These are phyloP conservation scores for Pitta sordida DNA, from an alignment of 2,113 vertebrate genomes.

Conservation along the genomic window DNA sequence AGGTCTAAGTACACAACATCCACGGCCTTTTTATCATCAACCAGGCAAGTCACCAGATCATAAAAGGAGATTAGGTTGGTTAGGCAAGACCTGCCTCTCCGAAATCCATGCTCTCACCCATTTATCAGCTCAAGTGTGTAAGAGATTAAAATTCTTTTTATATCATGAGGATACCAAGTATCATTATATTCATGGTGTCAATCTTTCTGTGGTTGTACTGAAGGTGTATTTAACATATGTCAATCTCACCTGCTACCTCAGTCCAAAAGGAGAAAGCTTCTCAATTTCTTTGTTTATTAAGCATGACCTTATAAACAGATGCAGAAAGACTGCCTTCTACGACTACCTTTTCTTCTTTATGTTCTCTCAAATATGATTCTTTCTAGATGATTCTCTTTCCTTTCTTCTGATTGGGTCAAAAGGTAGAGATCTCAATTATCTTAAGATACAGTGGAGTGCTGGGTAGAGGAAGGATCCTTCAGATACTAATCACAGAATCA, in stretches of 20 bases:
- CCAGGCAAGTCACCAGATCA: no score
- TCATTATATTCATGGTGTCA: background rate
- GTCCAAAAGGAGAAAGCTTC: background rate
- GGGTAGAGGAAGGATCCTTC: background rate
- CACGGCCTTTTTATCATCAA: no score
- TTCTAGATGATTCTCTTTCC: background rate
- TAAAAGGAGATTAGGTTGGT: no score
- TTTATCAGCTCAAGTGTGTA: background rate
- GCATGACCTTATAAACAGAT: background rate
- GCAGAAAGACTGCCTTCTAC: background rate
- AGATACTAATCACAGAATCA: no score
- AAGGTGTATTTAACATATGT: background rate
- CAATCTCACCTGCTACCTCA: background rate
- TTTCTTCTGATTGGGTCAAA: background rate
- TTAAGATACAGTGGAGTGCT: background rate
- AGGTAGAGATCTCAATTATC: background rate
- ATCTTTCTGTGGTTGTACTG: fast-evolving
- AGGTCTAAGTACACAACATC: no score
- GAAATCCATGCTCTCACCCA: no score
- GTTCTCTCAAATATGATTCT: background rate
- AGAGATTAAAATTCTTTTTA: background rate
- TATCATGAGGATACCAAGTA: background rate
- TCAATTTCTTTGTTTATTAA: background rate
- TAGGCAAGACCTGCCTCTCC: no score
- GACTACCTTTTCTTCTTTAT: background rate